Evolutionary conservation across 2,888 invertebrate genomes (phyloP), one percentile per base, ranked within the genome.

Genomic region (Stenolophus ochropezus): DNA sequence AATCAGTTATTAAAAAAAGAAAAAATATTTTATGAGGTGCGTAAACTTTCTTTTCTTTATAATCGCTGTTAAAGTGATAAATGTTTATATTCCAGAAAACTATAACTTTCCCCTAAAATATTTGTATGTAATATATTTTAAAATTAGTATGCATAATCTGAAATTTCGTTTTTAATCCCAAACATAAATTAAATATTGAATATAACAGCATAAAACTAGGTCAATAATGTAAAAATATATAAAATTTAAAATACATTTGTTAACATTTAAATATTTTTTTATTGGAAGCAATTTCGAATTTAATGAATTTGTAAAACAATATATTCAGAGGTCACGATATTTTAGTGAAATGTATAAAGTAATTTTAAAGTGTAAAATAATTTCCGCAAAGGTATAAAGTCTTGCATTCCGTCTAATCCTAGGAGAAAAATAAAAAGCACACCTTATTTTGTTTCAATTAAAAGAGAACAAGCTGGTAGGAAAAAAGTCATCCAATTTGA

Each of bases 401-500:
- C 14, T 25, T 61, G 61, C 61, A 61, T 61, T 56, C 20, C 5
- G 11, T 6, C 20, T 56, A 56, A 56, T 61, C 61, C 25, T 61
- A 61, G 25, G 14, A 25, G 25, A 27, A 33, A 33, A 33, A 69
- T 33, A 11, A 33, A 56, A 33, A 33, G 65, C 27, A 11, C 33
- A 69, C 8, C 5, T 33, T 33, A 69, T 69, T 69, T 69, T 69
- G 33, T 69, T 69, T 69, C 65, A 69, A 69, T 69, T 69, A 69
- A 69, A 69, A 27, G 33, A 33, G 65, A 18, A 61, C 23, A 33
- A 69, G 2, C 65, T 69, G 8, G 18, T 14, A 18, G 56, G n/a
- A n/a, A n/a, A n/a, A n/a, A n/a, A 56, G 33, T 69, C 65, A 33
- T 69, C 65, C 65, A 69, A 33, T 69, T 69, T 69, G n/a, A 18